phyloP scores from a whole-genome alignment of 1,140 invertebrate genomes.

The Drosophila nikananu region DNA sequence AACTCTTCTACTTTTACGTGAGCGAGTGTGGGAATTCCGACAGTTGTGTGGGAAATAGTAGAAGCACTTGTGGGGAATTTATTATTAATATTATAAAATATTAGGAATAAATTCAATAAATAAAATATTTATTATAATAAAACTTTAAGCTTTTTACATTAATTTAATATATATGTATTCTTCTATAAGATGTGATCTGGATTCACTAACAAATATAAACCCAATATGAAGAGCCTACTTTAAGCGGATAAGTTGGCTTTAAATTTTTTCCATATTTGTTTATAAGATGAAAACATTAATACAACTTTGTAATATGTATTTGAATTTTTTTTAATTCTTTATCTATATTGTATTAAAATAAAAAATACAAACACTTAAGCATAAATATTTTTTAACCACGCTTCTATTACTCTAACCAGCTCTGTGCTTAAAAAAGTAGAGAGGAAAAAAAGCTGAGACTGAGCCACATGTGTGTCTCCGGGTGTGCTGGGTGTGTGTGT shows the following conservation, averaged over 20 bases:
- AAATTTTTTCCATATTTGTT: neutral
- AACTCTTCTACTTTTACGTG: conserved; percentile 42
- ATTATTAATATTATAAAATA: neutral
- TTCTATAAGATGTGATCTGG: neutral
- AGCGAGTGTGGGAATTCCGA: conserved; percentile 26
- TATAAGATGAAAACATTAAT: neutral
- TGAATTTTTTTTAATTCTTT: neutral
- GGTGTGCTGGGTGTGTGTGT: conserved; percentile 10
- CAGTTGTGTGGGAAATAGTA: conserved; percentile 12
- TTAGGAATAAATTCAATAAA: too few relatives aligned
- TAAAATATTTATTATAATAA: neutral
- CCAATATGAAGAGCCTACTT: too few relatives aligned
- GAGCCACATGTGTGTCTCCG: too few relatives aligned
- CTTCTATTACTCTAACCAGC: conserved; percentile 12
- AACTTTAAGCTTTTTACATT: neutral
- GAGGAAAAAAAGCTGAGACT: conserved; percentile 23
- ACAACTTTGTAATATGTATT: neutral
- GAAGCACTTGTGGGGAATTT: neutral
- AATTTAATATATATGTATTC: too few relatives aligned
- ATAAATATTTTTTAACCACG: neutral
- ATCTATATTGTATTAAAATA: neutral
- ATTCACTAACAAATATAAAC: neutral
- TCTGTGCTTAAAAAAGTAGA: conserved; percentile 31
- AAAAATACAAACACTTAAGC: too few relatives aligned
- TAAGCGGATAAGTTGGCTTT: neutral